Percentiles rank a stretch among this genome's conserved stretches.
These are phyloP conservation scores for Mythimna loreyi DNA, from an alignment of 2,888 invertebrate species.

Conservation along the genomic window DNA sequence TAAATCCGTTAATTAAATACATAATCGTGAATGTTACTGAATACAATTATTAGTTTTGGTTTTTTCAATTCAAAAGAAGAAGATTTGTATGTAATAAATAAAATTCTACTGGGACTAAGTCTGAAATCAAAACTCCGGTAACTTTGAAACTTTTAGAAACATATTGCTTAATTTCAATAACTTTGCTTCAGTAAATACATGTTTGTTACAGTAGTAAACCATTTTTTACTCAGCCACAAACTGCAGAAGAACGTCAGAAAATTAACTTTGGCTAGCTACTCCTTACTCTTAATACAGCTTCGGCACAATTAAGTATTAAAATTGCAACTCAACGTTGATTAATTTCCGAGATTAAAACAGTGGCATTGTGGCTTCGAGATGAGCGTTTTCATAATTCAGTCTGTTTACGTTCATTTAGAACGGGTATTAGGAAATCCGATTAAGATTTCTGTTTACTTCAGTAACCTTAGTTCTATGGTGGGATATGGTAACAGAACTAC, in stretches of 20 bases:
- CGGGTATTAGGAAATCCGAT: conserved; percentile 42
- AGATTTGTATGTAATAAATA: too few relatives aligned
- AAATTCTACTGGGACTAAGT: too few relatives aligned
- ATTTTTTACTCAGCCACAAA: not conserved
- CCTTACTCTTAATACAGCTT: conserved; percentile 48
- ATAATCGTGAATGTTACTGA: too few relatives aligned
- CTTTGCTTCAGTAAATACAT: not conserved
- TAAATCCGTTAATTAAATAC: too few relatives aligned
- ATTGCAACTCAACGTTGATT: conserved; percentile 67
- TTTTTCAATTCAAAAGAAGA: too few relatives aligned
- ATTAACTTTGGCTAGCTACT: not conserved
- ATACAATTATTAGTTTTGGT: too few relatives aligned
- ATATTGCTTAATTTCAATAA: not conserved
- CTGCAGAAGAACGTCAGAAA: not conserved
- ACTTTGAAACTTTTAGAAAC: too few relatives aligned
- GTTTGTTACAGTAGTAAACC: not conserved
- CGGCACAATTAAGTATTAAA: conserved; percentile 73
- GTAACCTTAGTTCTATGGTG: too few relatives aligned
- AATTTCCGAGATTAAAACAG: conserved; percentile 64
- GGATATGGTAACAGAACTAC: too few relatives aligned
- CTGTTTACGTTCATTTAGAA: conserved; percentile 55
- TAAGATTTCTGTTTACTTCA: conserved; percentile 28
- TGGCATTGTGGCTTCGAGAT: conserved; percentile 57
- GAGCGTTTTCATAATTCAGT: conserved; percentile 59
- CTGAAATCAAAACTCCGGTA: too few relatives aligned